phyloP scores from a whole-genome alignment of 2,888 invertebrate genomes.

The Germaria angustata region DNA sequence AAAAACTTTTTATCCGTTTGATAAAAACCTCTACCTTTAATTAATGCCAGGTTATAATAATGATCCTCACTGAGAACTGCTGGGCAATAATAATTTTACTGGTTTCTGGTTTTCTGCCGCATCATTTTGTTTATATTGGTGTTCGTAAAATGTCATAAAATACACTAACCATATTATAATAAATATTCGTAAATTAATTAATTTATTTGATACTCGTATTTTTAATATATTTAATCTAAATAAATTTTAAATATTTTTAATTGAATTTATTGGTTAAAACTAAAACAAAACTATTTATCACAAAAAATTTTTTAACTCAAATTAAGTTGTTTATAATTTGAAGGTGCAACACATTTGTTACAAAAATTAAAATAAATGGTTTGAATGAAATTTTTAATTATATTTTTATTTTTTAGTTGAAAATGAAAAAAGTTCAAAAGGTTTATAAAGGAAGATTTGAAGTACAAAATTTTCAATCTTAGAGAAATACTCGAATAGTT shows the following conservation, averaged over 20 bases:
- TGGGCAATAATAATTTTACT: neutral
- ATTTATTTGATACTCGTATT: neutral
- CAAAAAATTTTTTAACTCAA: neutral
- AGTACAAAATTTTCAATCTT: too few species aligned
- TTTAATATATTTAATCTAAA: neutral
- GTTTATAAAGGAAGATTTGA: too few species aligned
- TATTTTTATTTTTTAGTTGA: too few species aligned
- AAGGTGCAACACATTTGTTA: neutral
- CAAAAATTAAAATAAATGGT: too few species aligned
- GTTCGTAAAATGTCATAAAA: neutral
- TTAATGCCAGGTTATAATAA: too few species aligned
- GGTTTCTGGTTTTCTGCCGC: neutral
- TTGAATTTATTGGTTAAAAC: constrained; percentile 5
- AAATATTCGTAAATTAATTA: constrained; percentile 7
- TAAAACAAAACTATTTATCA: constrained; percentile 7
- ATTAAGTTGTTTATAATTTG: neutral
- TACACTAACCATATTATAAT: neutral
- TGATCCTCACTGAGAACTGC: too few species aligned
- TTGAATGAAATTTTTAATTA: too few species aligned
- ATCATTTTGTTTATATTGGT: neutral
- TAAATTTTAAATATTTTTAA: neutral
- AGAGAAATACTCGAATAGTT: too few species aligned
- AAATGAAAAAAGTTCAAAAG: too few species aligned
- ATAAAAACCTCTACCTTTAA: too few species aligned
- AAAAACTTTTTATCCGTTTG: too few species aligned